These are phyloP conservation scores for Malacoraja senta DNA, from an alignment of 2,797 vertebrate species.

Conservation along the genomic window DNA sequence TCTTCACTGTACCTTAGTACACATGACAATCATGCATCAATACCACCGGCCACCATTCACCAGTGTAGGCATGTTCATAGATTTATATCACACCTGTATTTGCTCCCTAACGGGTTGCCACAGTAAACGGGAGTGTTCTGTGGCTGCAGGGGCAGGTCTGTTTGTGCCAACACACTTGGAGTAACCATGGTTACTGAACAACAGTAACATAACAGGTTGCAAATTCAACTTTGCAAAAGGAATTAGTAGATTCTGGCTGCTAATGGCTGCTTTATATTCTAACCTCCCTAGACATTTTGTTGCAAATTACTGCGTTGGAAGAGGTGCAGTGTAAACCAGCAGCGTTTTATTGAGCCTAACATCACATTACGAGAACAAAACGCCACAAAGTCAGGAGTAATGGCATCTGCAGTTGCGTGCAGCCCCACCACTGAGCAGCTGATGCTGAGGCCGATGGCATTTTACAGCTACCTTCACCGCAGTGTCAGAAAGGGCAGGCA, in stretches of 20 bases:
- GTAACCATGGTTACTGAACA: not conserved
- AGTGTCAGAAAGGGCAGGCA: not conserved
- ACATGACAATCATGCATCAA: no score
- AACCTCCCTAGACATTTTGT: not conserved
- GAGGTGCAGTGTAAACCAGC: not conserved
- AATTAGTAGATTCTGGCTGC: not conserved
- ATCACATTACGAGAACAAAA: not conserved
- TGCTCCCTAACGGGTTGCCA: not conserved
- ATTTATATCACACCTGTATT: not conserved
- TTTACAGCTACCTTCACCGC: not conserved
- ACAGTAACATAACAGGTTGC: not conserved
- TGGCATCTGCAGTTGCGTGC: no score
- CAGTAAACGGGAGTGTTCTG: not conserved
- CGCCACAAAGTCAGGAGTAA: no score
- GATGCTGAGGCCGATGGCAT: not conserved
- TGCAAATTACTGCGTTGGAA: not conserved
- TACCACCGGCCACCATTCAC: no score
- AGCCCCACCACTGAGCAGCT: no score
- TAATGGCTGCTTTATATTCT: not conserved
- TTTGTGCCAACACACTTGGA: not conserved
- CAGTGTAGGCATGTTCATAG: not conserved
- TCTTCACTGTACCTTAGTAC: not conserved
- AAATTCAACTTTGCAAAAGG: not conserved
- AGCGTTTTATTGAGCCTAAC: not conserved
- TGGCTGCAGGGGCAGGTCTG: not conserved